Evolutionary conservation across 2,797 vertebrate genomes (phyloP).

Genomic region (Peromyscus nudipes): DNA sequence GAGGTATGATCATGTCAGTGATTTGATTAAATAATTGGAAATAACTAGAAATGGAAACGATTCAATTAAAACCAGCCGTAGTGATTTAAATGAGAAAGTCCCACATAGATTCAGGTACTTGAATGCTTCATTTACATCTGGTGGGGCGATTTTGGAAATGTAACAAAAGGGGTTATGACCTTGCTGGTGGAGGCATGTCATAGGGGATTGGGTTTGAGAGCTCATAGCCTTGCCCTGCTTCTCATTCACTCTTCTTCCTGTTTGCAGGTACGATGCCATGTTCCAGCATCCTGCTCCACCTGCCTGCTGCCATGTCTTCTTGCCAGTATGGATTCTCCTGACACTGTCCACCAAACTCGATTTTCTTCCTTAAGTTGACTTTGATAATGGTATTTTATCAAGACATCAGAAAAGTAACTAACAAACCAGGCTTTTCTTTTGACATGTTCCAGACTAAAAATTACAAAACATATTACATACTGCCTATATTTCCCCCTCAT

Average conservation of each 20-base stretch:
- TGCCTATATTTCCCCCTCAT: not conserved
- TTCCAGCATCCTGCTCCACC: not conserved
- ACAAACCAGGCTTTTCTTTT: not conserved
- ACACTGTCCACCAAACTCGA: not conserved
- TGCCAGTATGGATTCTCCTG: not conserved
- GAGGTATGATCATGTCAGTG: not conserved
- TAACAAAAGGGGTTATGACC: not conserved
- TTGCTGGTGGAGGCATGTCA: not conserved
- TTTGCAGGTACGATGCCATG: not conserved
- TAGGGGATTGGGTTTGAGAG: not conserved
- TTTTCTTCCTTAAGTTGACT: not conserved
- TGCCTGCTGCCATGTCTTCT: not conserved
- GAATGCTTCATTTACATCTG: not conserved
- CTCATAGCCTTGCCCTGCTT: too few species aligned
- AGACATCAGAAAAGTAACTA: not conserved
- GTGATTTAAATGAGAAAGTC: not conserved
- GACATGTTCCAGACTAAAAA: rapidly evolving
- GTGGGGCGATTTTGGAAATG: not conserved
- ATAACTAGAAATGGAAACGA: not conserved
- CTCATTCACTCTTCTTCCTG: not conserved
- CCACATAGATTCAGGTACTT: too few species aligned
- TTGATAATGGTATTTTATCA: not conserved
- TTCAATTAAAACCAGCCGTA: not conserved
- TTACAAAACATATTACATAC: not conserved
- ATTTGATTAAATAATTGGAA: not conserved